Percentiles rank a stretch among this genome's conserved stretches.
Conservation (phyloP, 2,888 invertebrate genomes). For the Aspidapion aeneum region DNA sequence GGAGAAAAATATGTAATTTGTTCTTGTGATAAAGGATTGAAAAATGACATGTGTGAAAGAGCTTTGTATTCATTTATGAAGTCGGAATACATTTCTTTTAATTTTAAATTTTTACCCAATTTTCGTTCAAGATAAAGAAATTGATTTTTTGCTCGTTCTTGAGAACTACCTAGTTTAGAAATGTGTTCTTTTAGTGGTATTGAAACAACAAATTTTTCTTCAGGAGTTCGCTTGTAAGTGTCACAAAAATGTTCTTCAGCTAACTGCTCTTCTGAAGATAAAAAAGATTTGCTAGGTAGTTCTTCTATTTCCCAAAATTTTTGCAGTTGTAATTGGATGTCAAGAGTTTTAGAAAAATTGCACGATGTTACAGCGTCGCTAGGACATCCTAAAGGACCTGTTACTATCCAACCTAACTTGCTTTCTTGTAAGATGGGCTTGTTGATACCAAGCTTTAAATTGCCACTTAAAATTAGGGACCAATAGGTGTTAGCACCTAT, state of each 20-base stretch:
- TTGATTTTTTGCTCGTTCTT: conserved; percentile 4
- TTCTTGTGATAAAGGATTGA: too few relatives aligned
- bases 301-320: conserved; percentile 16
- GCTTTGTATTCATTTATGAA: conserved; percentile 25
- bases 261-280: too few relatives aligned
- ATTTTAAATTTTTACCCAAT: conserved; percentile 3
- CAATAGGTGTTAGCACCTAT: neutral
- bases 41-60: too few relatives aligned
- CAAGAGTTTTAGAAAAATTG: conserved; percentile 1
- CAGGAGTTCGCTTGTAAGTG: neutral
- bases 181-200: conserved; percentile 7
- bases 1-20: conserved; percentile 27
- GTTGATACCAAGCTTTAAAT: neutral
- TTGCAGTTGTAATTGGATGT: conserved; percentile 8
- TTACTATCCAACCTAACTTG: conserved; percentile 12
- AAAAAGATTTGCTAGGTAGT: neutral
- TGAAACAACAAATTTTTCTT: conserved; percentile 11
- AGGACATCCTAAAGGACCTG: neutral
- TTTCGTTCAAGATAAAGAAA: conserved; percentile 12
- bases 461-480: neutral
- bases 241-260: conserved; percentile 1
- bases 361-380: conserved; percentile 1
- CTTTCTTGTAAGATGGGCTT: conserved; percentile 9
- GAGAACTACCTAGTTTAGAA: conserved; percentile 7
- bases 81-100: conserved; percentile 14